phyloP scores from a whole-genome alignment of 37 sponge, comb jelly and placozoan genomes.

The Diacarnus erythraeanus region DNA sequence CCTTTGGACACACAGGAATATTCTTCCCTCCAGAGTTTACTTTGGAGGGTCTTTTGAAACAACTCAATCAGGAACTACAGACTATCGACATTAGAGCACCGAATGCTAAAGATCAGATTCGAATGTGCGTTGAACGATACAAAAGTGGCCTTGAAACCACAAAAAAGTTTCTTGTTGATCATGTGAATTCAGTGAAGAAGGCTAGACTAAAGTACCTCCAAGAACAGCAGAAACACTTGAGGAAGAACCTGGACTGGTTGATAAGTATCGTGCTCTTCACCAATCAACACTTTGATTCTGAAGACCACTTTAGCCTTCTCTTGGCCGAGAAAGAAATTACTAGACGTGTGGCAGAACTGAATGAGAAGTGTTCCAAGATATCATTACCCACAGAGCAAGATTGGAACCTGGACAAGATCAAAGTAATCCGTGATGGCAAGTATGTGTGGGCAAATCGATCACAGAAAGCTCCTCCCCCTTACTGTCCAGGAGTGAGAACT shows the following conservation, averaged over 20 bases:
- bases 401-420: conserved; percentile 53
- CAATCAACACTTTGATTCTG: conserved; percentile 21
- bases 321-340: conserved; percentile 38
- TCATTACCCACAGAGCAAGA: conserved; percentile 34
- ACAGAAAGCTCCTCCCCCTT: conserved; percentile 5
- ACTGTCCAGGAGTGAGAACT: conserved; percentile 13
- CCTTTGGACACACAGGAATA: conserved; percentile 54
- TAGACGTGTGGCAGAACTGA: conserved; percentile 40
- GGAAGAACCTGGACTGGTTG: conserved; percentile 34
- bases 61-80: conserved; percentile 42
- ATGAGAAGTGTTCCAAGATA: conserved; percentile 52
- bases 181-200: conserved; percentile 53
- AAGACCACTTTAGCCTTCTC: conserved; percentile 48
- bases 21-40: conserved; percentile 56
- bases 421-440: conserved; percentile 37
- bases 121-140: conserved; percentile 13
- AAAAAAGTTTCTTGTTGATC: conserved; percentile 35
- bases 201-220: conserved; percentile 48
- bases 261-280: conserved; percentile 6
- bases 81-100: conserved; percentile 27
- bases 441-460: conserved; percentile 31
- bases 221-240: conserved; percentile 37
- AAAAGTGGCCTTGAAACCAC: conserved; percentile 12
- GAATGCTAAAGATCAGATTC: conserved; percentile 30
- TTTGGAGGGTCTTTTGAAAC: conserved; percentile 36